Base-by-base conservation (phyloP, 37 sponge, comb jelly and placozoan genomes). In the Halisarca cf. caerulea region DNA sequence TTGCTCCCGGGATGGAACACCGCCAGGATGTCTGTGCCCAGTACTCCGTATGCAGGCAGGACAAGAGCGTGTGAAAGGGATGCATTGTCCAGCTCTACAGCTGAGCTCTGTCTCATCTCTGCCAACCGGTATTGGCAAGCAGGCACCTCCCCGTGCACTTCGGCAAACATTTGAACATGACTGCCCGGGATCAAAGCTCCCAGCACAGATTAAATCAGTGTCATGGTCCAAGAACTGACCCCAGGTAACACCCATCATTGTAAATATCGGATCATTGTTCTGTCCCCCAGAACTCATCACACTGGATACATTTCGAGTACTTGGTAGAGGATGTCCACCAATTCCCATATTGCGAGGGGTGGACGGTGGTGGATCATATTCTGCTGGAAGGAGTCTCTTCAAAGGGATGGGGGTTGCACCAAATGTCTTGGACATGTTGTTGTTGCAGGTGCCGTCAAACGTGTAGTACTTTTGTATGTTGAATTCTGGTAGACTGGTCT, bases 391-490 rank as follows among this genome's bases (percentile, higher is more conserved):
- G 20, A 86, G 37, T 59, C 86, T 42, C 35, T 59, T 60, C 11
- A 90, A 45, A 23, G 83, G 87, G 27, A 73, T 82, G 64, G 72
- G 61, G 20, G 86, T 80, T 35, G 86, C 54, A 25, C 91, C 91
- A 42, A 61, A 28, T n/a, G 39, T 27, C n/a, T 84, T 84, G 58
- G 70, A 86, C 23, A 82, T 83, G 34, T 87, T 82, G 71, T 94
- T 97, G 80, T 97, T 97, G 64, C 98, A 97, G 34, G 93, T 94
- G 0, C 98, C 98, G 66, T 97, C 93, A 78, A 81, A 70, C 0
- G 91, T 89, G 6, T 92, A 79, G 72, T 88, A 94, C 15, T 28
- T 2, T 21, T 69, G 58, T 9, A 83, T 43, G 54, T 66, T 59
- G 25, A 43, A 60, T 15, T 41, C 43, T 36, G 40, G 43, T 11